Percentiles rank a stretch among this genome's conserved stretches.
These are phyloP conservation scores for Tetramorium alpestre DNA, from an alignment of 1,140 invertebrate species.

Conservation along the genomic window DNA sequence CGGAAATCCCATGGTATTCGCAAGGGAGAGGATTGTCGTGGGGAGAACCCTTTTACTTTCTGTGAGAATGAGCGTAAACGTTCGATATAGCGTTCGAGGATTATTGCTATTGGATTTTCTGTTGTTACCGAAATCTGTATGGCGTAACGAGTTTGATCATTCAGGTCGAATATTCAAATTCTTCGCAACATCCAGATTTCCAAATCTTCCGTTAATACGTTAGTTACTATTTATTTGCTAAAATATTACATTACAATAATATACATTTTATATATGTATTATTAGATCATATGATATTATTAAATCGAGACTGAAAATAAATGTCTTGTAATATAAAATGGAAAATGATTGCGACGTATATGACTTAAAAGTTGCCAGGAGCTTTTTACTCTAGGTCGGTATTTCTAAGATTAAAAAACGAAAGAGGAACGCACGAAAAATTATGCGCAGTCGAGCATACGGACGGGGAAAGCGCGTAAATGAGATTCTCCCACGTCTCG, in stretches of 20 bases:
- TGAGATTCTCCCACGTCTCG: slow-evolving; percentile 46
- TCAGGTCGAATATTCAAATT: background rate
- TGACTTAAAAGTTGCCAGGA: slow-evolving; percentile 4
- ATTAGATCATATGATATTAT: background rate
- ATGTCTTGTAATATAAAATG: background rate
- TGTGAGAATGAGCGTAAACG: slow-evolving; percentile 17
- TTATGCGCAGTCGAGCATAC: slow-evolving; percentile 19
- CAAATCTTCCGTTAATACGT: background rate
- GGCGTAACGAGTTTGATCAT: slow-evolving; percentile 27
- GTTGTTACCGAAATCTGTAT: slow-evolving; percentile 2
- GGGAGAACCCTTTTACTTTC: slow-evolving; percentile 42
- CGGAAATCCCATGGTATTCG: slow-evolving; percentile 22
- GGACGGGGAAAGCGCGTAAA: slow-evolving; percentile 7
- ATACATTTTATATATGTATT: background rate
- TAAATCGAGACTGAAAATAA: background rate
- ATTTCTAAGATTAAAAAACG: background rate
- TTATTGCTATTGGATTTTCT: slow-evolving; percentile 32
- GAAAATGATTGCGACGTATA: background rate
- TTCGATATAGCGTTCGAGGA: slow-evolving; percentile 13
- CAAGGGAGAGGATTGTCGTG: background rate
- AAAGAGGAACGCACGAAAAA: slow-evolving; percentile 24
- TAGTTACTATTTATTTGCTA: background rate
- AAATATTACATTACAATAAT: no score
- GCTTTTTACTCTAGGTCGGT: background rate
- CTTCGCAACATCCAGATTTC: background rate